These are phyloP conservation scores for Hirundichthys speculiger DNA, from an alignment of 2,113 vertebrate species.

Conservation along the genomic window DNA sequence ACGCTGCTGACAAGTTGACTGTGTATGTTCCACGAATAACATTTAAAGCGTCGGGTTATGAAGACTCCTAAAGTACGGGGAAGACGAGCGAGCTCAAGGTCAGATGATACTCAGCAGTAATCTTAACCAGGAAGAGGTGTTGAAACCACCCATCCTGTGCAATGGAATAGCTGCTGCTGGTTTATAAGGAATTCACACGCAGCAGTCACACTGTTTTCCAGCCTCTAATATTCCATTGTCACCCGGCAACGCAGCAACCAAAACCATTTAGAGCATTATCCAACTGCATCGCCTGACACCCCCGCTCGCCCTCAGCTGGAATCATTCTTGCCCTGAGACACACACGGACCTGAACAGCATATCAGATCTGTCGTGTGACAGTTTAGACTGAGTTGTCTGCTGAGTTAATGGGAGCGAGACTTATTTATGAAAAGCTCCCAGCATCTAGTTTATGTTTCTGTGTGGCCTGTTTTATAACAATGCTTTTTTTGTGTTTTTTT, in stretches of 20 bases:
- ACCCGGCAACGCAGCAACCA: conserved; percentile 14
- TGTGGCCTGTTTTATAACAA: conserved; percentile 49
- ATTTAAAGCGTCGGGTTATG: conserved; percentile 26
- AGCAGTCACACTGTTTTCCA: conserved; percentile 21
- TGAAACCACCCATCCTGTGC: conserved; percentile 76
- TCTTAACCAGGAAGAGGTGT: conserved; percentile 72
- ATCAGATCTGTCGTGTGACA: conserved; percentile 30
- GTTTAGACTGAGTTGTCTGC: conserved; percentile 37
- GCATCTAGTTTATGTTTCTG: conserved; percentile 23
- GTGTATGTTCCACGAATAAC: conserved; percentile 30
- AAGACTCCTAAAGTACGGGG: conserved; percentile 39
- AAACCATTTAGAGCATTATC: conserved; percentile 33
- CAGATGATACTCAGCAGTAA: conserved; percentile 55
- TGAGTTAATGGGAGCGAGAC: conserved; percentile 8
- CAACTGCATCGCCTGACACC: conserved; percentile 20
- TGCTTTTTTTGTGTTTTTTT: conserved; percentile 38
- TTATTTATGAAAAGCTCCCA: conserved; percentile 34
- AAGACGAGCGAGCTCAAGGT: conserved; percentile 63
- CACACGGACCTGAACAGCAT: conserved; percentile 27
- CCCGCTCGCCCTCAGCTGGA: conserved; percentile 26
- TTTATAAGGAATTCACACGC: conserved; percentile 58
- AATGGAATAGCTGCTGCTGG: conserved; percentile 48
- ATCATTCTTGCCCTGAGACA: conserved; percentile 1
- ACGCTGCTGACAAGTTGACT: conserved; percentile 32
- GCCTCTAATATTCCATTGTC: conserved; percentile 26